Evolutionary conservation across 2,888 invertebrate genomes (phyloP), one percentile per base, ranked within the genome.

Genomic region (Pomacea canaliculata): DNA sequence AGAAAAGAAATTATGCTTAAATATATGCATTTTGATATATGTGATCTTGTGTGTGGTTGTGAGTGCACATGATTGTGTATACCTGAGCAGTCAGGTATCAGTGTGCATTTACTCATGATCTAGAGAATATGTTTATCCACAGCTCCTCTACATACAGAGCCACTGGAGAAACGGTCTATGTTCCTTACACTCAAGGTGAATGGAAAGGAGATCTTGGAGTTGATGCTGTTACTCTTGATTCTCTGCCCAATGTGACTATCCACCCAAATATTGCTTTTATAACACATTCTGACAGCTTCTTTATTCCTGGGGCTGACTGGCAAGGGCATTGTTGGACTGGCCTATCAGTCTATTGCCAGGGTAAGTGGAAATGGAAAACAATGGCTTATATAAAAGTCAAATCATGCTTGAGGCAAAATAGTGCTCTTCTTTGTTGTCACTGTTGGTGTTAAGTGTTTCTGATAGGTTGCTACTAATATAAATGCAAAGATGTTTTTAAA

Each of bases 301-400:
- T 93, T 82, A 92, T 93, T 87, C 93, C 93, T 85, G 92, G 92
- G 10, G 93, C 94, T 8, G 91, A 92, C 77, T 94, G 94, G 93
- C 93, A 94, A 91, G 92, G 92, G 94, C 76, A 92, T 94, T 66
- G 89, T 94, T 27, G 94, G 94, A 4, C 84, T 94, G 65, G 94
- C 93, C 0, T 94, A 93, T 80, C 82, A 84, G 66, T 83, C 82
- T 56, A 86, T 90, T 66, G 84, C 89, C 27, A 69, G 87, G 83
- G 90, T 90, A 81, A 71, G 77, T 59, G 37, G 12, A 16, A 13
- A 46, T 19, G 16, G 59, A 27, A 12, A 37, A 0, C 8, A 62
- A 73, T 10, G 1, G 60, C 27, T 37, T 59, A 23, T 23, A 23
- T 23, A 16, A 37, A 63, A 49, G 16, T 72, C 23, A 19, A 46